Conservation (phyloP, 2,113 vertebrate genomes). For the Conger conger region DNA sequence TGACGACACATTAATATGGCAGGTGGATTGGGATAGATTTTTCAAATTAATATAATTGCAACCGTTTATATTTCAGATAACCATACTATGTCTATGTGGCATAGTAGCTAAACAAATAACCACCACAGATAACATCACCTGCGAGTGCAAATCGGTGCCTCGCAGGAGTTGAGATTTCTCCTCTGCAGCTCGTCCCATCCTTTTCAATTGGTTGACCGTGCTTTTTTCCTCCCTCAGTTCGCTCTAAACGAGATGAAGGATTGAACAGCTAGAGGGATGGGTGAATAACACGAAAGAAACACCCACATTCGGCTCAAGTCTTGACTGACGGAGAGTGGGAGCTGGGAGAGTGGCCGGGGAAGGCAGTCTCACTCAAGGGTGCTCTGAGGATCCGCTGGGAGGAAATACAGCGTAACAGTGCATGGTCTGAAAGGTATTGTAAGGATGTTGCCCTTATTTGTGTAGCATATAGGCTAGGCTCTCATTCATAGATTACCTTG, state of each 20-base stretch:
- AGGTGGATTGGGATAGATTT: too few species aligned
- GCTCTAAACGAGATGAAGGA: slow-evolving; percentile 44
- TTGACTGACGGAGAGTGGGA: slow-evolving; percentile 48
- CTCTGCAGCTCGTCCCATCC: slow-evolving; percentile 43
- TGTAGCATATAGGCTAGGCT: background rate
- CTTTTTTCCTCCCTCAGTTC: slow-evolving; percentile 24
- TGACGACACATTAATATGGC: too few species aligned
- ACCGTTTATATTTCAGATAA: too few species aligned
- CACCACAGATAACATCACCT: background rate
- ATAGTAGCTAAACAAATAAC: background rate
- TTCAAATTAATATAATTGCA: too few species aligned
- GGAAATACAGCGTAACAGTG: slow-evolving; percentile 48
- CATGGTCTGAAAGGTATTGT: slow-evolving; percentile 62
- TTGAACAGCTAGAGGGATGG: slow-evolving; percentile 61
- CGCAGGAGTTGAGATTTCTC: slow-evolving; percentile 32
- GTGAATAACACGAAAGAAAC: slow-evolving; percentile 61
- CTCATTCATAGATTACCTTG: background rate
- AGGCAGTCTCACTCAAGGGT: slow-evolving; percentile 37
- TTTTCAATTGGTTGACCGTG: slow-evolving; percentile 35
- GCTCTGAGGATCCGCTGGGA: slow-evolving; percentile 44
- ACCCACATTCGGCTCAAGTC: slow-evolving; percentile 50
- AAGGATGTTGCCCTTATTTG: slow-evolving; percentile 41
- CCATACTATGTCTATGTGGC: too few species aligned
- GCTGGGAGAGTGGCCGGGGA: slow-evolving; percentile 39
- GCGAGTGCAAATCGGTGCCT: slow-evolving; percentile 23